Conservation (phyloP, 2,113 vertebrate genomes). For the Malaclemys terrapin region DNA sequence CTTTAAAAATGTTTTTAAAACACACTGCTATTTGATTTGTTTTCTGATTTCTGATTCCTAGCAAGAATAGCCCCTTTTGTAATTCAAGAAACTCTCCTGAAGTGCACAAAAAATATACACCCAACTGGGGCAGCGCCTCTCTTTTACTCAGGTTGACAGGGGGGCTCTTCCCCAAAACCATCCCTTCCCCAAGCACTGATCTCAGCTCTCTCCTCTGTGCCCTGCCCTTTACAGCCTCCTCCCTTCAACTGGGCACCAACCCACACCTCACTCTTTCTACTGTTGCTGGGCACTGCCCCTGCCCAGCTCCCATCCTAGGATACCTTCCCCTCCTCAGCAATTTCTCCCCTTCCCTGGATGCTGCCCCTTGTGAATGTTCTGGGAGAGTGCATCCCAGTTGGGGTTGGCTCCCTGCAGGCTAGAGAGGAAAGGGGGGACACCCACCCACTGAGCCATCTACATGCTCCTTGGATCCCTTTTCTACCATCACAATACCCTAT, state of each 20-base stretch:
- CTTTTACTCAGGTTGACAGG: background rate
- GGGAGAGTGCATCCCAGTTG: background rate
- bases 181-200: background rate
- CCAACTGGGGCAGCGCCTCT: background rate
- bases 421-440: background rate
- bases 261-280: background rate
- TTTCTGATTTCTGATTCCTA: background rate
- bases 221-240: background rate
- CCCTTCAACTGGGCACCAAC: background rate
- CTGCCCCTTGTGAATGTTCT: background rate
- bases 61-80: accelerated
- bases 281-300: background rate
- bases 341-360: background rate
- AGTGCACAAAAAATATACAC: background rate
- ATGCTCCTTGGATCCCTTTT: background rate
- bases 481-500: background rate
- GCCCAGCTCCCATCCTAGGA: background rate
- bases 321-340: background rate
- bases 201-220: background rate
- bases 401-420: background rate
- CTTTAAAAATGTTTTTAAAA: background rate
- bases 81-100: background rate
- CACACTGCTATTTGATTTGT: background rate
- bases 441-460: too few species aligned
- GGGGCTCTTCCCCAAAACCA: background rate